Percentiles rank a stretch among this genome's conserved stretches.
These are phyloP conservation scores for Pontoporia blainvillei DNA, from an alignment of 2,113 vertebrate species.

Conservation along the genomic window DNA sequence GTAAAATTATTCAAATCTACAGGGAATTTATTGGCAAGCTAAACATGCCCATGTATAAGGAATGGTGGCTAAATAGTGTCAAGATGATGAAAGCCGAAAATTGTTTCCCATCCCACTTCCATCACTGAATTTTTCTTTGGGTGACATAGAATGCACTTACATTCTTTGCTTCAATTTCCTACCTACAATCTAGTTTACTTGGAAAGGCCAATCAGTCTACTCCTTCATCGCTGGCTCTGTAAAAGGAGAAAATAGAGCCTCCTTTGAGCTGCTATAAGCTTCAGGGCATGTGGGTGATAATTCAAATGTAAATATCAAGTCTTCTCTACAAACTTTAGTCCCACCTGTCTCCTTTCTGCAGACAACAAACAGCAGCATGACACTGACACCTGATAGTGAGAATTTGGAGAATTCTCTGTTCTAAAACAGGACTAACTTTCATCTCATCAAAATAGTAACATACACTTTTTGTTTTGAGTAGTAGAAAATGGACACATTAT, in stretches of 20 bases:
- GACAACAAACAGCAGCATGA: rapidly evolving
- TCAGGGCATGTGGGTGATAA: background rate
- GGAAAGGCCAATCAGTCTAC: background rate
- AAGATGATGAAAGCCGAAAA: background rate
- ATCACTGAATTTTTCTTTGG: background rate
- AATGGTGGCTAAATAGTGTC: background rate
- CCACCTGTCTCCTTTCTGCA: background rate
- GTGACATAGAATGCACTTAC: rapidly evolving
- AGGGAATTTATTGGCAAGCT: background rate
- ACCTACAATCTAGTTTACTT: background rate
- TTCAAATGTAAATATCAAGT: background rate
- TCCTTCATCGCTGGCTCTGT: background rate
- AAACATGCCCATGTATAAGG: background rate
- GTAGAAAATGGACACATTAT: background rate
- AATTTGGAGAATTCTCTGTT: background rate
- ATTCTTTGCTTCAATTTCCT: background rate
- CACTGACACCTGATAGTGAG: background rate
- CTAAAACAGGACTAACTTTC: background rate
- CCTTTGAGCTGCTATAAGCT: background rate
- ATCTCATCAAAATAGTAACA: background rate
- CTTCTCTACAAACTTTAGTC: background rate
- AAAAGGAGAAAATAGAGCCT: background rate
- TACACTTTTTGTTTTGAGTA: background rate
- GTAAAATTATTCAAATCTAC: background rate
- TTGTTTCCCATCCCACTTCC: background rate